Evolutionary conservation across 2,888 invertebrate genomes (phyloP).

Genomic region (Eumerus sabulonum): DNA sequence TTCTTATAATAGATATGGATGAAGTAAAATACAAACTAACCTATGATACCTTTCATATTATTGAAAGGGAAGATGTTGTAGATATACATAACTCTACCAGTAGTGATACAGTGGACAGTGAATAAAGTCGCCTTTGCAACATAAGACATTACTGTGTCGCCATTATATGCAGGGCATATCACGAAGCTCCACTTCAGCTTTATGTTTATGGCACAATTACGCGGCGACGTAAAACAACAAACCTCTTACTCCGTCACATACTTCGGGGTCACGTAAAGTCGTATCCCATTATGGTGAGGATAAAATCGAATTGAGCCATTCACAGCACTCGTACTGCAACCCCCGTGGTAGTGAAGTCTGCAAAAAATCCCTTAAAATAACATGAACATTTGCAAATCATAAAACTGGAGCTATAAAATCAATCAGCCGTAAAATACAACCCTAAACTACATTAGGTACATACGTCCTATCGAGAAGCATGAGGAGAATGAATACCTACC

Average conservation of each 20-base stretch:
- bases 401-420: slow-evolving; percentile 71
- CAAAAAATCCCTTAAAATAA: slow-evolving; percentile 3
- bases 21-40: no score
- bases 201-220: slow-evolving; percentile 49
- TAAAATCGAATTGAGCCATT: slow-evolving; percentile 64
- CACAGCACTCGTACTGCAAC: slow-evolving; percentile 38
- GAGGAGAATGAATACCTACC: slow-evolving; percentile 35
- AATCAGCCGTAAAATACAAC: slow-evolving; percentile 73
- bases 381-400: slow-evolving; percentile 63
- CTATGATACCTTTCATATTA: no score
- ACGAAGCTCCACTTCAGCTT: slow-evolving; percentile 39
- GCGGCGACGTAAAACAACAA: slow-evolving; percentile 50
- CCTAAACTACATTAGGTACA: slow-evolving; percentile 66
- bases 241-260: background rate
- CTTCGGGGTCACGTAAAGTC: slow-evolving; percentile 55
- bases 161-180: no score
- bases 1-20: no score
- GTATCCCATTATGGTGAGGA: slow-evolving; percentile 40
- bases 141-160: no score
- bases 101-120: no score
- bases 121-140: no score
- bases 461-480: slow-evolving; percentile 62
- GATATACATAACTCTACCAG: no score
- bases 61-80: no score
- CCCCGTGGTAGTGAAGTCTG: slow-evolving; percentile 16